Evolutionary conservation across 2,113 vertebrate genomes (phyloP).

Genomic region (Aplodontia rufa): DNA sequence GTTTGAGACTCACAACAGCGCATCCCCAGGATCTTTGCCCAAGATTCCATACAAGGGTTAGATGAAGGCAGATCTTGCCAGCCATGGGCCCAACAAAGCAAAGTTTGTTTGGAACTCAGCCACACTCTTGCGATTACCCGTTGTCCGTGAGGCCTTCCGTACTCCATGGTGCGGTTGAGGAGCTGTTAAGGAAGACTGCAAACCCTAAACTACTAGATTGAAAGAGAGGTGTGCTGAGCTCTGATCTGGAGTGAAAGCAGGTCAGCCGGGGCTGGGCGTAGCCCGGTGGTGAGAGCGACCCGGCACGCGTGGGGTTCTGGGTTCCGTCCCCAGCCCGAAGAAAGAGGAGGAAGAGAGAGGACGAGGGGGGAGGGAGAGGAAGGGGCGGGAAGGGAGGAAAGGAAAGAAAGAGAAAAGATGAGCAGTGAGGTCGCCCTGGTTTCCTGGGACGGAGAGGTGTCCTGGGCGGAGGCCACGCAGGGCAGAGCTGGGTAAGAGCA

Average conservation of each 20-base stretch:
- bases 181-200: neutral
- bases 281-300: neutral
- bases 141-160: fast-evolving
- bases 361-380: too few species aligned
- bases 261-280: too few species aligned
- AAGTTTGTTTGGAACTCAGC: neutral
- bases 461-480: too few species aligned
- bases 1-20: fast-evolving
- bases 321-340: neutral
- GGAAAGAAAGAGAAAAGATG: too few species aligned
- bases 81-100: neutral
- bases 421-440: too few species aligned
- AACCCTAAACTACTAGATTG: too few species aligned
- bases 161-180: fast-evolving
- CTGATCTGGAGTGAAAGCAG: neutral
- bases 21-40: neutral
- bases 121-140: fast-evolving
- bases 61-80: too few species aligned
- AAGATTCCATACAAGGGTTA: neutral
- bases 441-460: too few species aligned
- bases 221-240: neutral
- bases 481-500: too few species aligned
- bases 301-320: neutral
- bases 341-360: neutral
- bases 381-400: too few species aligned